These are phyloP conservation scores for Thamnophis sirtalis DNA, from an alignment of 2,113 vertebrate species.

Conservation along the genomic window DNA sequence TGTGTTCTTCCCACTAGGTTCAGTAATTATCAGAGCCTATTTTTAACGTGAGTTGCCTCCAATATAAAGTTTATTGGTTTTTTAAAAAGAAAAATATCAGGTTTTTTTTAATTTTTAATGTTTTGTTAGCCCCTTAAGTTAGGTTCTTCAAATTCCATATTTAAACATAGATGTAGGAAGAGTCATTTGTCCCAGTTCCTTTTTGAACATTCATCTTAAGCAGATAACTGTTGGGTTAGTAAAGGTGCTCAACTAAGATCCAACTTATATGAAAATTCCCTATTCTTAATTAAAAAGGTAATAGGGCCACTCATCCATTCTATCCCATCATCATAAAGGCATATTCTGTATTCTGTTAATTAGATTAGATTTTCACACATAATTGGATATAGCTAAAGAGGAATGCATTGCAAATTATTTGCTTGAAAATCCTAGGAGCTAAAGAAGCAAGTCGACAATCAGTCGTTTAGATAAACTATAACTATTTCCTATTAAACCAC, in stretches of 20 bases:
- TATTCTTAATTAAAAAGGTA: not conserved
- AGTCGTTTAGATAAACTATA: not conserved
- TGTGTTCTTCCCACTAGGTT: not conserved
- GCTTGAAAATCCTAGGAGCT: not conserved
- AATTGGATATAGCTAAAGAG: not conserved
- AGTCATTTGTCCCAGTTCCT: not conserved
- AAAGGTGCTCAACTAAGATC: not conserved
- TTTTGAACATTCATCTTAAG: not conserved
- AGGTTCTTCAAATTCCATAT: not conserved
- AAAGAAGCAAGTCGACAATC: not conserved
- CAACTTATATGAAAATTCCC: not conserved
- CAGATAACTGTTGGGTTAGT: not conserved
- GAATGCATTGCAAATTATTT: not conserved
- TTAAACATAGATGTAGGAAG: no score
- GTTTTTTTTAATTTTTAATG: not conserved
- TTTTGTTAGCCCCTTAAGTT: not conserved
- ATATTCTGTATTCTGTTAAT: not conserved
- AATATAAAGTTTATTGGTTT: not conserved
- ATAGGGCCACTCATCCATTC: not conserved
- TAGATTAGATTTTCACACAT: not conserved
- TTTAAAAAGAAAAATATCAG: not conserved
- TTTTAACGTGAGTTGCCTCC: not conserved
- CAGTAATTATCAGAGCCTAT: not conserved
- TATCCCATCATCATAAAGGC: not conserved
- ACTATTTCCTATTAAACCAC: not conserved